Base-by-base conservation (phyloP, 2,888 invertebrate genomes). In the Dynastes tityus region DNA sequence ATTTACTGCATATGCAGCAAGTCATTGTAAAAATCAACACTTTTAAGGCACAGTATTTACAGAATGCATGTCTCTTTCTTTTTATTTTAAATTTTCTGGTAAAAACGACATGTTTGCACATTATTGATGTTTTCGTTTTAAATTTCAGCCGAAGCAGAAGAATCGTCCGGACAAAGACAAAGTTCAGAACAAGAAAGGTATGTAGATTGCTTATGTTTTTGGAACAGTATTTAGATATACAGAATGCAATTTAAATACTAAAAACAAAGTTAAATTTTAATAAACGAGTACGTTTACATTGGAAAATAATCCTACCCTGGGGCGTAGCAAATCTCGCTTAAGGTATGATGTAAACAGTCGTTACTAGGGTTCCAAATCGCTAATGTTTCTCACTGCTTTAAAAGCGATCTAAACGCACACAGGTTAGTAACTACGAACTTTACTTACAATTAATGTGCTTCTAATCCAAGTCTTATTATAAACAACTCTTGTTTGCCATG, bases 61-160 rank as follows among this genome's bases (percentile, higher is more conserved):
- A 5, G 40, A 37, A 73, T 67, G 67, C 76, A 76, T 67, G 68
- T 76, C 32, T 53, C 32, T 67, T 68, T 58, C 37, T 61, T 40
- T 40, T 37, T 76, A 22, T 67, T 76, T 37, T 22, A 22, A 37
- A 37, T 37, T 51, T 40, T 40, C 53, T 53, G n/a, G 53, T 53
- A 40, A n/a, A n/a, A 29, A 8, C 16, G 4, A 32, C 55, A 29
- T 49, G 8, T 68, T 16, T 65, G 8, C 75, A 68, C 76, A 51
- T 67, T 73, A 77, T 67, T 51, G 63, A 77, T 61, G 79, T 79
- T 22, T 80, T 71, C 71, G 74, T 80, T 81, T 79, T 78, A 55
- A 77, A 76, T 80, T 87, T 45, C 86, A 88, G 87, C 85, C 80
- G 87, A 86, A 84, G 82, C 82, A 9, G 87, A 86, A 51, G 87